Evolutionary conservation across 1,140 invertebrate genomes (phyloP), one percentile per base, ranked within the genome.

Genomic region (Pristionchus pacificus): DNA sequence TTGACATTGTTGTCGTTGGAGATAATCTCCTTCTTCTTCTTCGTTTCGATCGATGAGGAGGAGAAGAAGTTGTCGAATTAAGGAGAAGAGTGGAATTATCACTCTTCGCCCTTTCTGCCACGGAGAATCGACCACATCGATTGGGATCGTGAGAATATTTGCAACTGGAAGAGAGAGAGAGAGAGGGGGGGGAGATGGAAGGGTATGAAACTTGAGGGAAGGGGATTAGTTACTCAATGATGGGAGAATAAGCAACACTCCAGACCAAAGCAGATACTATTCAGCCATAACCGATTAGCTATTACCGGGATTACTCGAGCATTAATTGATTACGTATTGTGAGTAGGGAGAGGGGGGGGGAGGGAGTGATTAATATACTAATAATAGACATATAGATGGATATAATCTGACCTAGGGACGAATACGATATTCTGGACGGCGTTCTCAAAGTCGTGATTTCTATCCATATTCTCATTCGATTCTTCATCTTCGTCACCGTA

Each of bases 381-480:
- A n/a, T n/a, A n/a, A n/a, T n/a, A n/a, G n/a, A n/a, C n/a, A n/a
- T n/a, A n/a, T n/a, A n/a, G n/a, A n/a, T n/a, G n/a, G n/a, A n/a
- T n/a, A n/a, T n/a, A 71, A 57, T 55, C 80, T 65, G 68, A 83
- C 83, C 75, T 72, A 69, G 84, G 81, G n/a, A 80, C 70, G 70
- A 83, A 83, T 14, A 83, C 74, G 27, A 31, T 70, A 63, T 83
- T 81, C 72, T 84, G 83, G 31, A 83, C 71, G 29, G 69, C 68
- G 64, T 81, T 80, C 64, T 80, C 78, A 58, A 80, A 80, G 2
- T 63, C 88, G 74, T 89, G 88, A 1, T 87, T 84, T 32, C 86
- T 80, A 29, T 80, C 74, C 24, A 73, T 33, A 15, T n/a, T n/a
- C n/a, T n/a, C n/a, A n/a, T 59, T 72, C 65, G 24, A 78, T 57